Percentiles rank a stretch among this genome's conserved stretches.
Evolutionary conservation across 1,140 invertebrate species (phyloP).

Genomic region (Drosophila prosaltans): DNA sequence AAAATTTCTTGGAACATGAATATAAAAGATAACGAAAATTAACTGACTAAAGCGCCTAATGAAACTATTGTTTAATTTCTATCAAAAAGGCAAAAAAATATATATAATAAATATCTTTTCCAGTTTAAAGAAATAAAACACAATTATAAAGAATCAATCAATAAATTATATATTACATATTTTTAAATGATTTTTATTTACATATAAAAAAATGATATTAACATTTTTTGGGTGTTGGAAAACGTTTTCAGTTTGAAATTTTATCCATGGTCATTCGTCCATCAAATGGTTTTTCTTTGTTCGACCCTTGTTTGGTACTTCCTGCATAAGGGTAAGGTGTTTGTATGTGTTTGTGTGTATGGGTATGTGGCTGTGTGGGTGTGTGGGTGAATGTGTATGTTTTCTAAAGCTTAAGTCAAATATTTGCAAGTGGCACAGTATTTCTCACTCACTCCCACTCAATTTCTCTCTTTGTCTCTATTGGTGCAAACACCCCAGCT

Average conservation of each 20-base stretch:
- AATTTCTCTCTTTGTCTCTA: constrained; percentile 3
- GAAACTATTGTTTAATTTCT: no score
- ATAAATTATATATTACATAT: no score
- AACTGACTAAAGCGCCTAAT: no score
- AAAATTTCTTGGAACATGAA: not conserved
- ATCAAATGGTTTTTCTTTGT: constrained; percentile 9
- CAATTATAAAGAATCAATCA: no score
- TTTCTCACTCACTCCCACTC: not conserved
- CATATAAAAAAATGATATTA: no score
- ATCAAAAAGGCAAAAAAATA: no score
- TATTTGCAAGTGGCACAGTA: constrained; percentile 51
- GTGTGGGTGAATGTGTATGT: constrained; percentile 15
- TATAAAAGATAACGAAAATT: not conserved
- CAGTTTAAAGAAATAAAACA: no score
- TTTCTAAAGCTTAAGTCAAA: constrained; percentile 53
- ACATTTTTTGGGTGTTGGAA: no score
- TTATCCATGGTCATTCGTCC: not conserved
- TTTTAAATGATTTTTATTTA: no score
- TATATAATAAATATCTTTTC: no score
- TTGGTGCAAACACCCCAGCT: constrained; percentile 25
- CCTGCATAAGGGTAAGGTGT: not conserved
- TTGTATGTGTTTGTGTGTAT: constrained; percentile 21
- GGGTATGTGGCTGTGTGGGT: not conserved
- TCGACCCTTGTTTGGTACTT: not conserved
- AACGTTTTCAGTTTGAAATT: not conserved